A percentile compares a stretch with the other conserved stretches of the same genome.
phyloP scores from a whole-genome alignment of 2,113 vertebrate genomes.

The Malaclemys terrapin region DNA sequence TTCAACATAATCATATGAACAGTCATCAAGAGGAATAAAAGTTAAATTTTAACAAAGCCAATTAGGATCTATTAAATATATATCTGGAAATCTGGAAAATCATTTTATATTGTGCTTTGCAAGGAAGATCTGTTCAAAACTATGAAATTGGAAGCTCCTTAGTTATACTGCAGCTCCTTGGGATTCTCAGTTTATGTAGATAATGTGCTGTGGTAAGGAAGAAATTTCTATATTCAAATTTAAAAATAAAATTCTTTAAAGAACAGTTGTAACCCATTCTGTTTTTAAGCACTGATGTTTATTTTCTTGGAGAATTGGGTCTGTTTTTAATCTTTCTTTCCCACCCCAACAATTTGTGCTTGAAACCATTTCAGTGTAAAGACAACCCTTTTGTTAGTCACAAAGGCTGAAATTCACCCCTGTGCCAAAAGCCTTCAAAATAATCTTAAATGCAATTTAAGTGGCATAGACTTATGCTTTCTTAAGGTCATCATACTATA shows the following conservation, averaged over 20 bases:
- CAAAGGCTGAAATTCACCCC: not conserved
- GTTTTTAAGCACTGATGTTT: not conserved
- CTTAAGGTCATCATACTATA: not conserved
- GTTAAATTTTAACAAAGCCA: not conserved
- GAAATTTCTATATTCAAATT: not conserved
- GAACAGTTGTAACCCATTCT: not conserved
- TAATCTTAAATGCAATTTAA: not conserved
- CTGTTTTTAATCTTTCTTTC: not conserved
- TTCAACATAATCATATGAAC: not conserved
- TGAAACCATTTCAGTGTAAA: not conserved
- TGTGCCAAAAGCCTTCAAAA: not conserved
- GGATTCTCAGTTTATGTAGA: not conserved
- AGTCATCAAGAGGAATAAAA: not conserved
- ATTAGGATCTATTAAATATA: not conserved
- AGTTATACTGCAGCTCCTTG: not conserved
- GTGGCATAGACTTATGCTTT: not conserved
- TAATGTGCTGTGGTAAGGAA: not conserved
- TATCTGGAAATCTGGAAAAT: not conserved
- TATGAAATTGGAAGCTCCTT: not conserved
- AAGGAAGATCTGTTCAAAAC: slow-evolving; percentile 8
- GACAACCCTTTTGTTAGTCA: not conserved
- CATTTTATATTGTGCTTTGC: not conserved
- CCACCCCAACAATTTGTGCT: not conserved
- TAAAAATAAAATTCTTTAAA: not conserved
- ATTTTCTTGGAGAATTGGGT: not conserved